Evolutionary conservation across 2,797 vertebrate species (phyloP), one percentile per base, ranked within the genome.

Genomic region (Cheirogaleus major): DNA sequence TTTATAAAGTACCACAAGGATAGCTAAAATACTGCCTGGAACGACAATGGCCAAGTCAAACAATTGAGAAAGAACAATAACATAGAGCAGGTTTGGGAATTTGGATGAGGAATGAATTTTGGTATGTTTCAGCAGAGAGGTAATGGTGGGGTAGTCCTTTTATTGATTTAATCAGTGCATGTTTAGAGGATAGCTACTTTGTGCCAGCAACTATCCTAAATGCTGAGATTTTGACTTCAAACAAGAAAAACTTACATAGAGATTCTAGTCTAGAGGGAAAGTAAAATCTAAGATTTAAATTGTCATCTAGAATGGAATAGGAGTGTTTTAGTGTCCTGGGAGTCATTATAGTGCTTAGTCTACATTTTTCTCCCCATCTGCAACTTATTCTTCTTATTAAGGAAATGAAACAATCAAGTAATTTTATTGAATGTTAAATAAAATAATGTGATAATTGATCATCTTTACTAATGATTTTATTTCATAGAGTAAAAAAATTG

Each of bases 141-240:
- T 82, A 41, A 50, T 27, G 35, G 65, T 82, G 32, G 1, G 2
- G 67, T 79, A 52, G 10, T 87, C 92, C 7, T 38, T 79, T 92
- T 30, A 69, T 78, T 41, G 35, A 38, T 73, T 85, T 48, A 81
- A 72, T 72, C 10, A 90, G 6, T 20, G 79, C 11, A 52, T 12
- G 20, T 90, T 73, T 92, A 81, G 23, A 93, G 3, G 20, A 38
- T 63, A 81, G 27, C 2, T 48, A 52, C 6, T 79, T 92, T 82
- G 18, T 84, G 23, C 5, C 20, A 52, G n/a, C 81, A 81, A 94
- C 15, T 23, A 83, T 8, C 30, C 52, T 69, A 45, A n/a, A 3
- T 14, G 20, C 67, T 86, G 59, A 80, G 41, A 90, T 90, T 91
- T 91, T 83, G 59, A 14, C 61, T 80, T 14, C 7, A 8, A 89